A percentile compares a stretch with the other conserved stretches of the same genome.
These are phyloP conservation scores for Accipiter minullus DNA, from an alignment of 2,797 vertebrate genomes.

Conservation along the genomic window DNA sequence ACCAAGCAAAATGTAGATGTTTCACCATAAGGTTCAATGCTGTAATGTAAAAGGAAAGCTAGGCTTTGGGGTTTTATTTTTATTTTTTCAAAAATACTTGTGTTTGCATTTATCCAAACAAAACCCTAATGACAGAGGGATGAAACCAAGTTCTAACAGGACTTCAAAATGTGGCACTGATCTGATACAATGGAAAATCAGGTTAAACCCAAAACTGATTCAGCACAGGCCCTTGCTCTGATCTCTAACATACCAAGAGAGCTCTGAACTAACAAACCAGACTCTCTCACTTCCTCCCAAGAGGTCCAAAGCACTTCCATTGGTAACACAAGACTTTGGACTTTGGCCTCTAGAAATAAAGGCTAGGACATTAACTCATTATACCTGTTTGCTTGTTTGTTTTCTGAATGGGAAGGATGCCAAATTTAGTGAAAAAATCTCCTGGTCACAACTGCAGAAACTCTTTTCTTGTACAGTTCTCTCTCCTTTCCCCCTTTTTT, in stretches of 20 bases:
- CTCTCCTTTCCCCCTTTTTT: neutral
- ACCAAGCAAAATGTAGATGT: neutral
- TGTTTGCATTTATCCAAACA: neutral
- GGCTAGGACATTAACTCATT: neutral
- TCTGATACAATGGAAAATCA: neutral
- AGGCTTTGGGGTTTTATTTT: neutral
- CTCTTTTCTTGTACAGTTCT: neutral
- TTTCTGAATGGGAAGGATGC: neutral
- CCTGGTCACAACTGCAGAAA: neutral
- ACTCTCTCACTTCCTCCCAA: conserved; percentile 7
- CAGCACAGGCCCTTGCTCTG: neutral
- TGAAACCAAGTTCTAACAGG: neutral
- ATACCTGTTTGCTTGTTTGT: neutral
- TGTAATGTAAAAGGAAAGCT: neutral
- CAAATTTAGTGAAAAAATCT: neutral
- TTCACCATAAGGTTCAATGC: neutral
- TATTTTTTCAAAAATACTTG: neutral
- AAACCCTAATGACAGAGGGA: neutral
- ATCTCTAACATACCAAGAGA: neutral
- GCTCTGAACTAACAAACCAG: conserved; percentile 33
- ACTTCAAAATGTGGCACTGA: neutral
- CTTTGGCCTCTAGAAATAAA: neutral
- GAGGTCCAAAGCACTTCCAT: neutral
- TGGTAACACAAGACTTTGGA: neutral
- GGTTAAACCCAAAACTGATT: neutral